These are phyloP conservation scores for Xenops minutus DNA, from an alignment of 2,797 vertebrate species.

Conservation along the genomic window DNA sequence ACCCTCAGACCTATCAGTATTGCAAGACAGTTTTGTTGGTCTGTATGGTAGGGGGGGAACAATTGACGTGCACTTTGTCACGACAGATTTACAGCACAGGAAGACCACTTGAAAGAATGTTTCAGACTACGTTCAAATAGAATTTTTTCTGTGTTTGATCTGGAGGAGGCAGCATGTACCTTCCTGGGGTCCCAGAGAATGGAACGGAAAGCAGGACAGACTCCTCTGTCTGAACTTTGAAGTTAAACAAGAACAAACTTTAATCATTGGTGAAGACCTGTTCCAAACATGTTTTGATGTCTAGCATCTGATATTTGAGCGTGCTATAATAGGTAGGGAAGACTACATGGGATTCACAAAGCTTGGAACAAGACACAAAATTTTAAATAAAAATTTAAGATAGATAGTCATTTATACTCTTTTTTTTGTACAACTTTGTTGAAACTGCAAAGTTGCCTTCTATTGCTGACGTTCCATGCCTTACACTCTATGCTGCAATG, in stretches of 20 bases:
- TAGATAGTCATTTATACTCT: not conserved
- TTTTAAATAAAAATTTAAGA: not conserved
- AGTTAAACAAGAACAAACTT: not conserved
- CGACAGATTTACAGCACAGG: constrained; percentile 25
- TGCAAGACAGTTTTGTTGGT: not conserved
- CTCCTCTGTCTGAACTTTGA: constrained; percentile 17
- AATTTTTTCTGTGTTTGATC: constrained; percentile 26
- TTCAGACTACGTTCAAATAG: constrained; percentile 22
- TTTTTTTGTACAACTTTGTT: not conserved
- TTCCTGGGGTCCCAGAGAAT: constrained; percentile 28
- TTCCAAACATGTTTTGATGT: not conserved
- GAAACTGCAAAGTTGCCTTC: not conserved
- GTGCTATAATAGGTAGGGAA: not conserved
- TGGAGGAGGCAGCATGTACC: not conserved
- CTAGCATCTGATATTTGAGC: not conserved
- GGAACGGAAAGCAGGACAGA: not conserved
- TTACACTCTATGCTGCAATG: not conserved
- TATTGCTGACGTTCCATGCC: not conserved
- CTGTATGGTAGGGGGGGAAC: not conserved
- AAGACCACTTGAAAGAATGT: constrained; percentile 16
- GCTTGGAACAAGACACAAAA: not conserved
- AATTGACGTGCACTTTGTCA: constrained; percentile 60
- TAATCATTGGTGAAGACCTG: not conserved
- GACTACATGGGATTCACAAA: not conserved
- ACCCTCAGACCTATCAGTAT: not conserved